phyloP scores from a whole-genome alignment of 2,797 vertebrate species.

The Eulemur albifrons region DNA sequence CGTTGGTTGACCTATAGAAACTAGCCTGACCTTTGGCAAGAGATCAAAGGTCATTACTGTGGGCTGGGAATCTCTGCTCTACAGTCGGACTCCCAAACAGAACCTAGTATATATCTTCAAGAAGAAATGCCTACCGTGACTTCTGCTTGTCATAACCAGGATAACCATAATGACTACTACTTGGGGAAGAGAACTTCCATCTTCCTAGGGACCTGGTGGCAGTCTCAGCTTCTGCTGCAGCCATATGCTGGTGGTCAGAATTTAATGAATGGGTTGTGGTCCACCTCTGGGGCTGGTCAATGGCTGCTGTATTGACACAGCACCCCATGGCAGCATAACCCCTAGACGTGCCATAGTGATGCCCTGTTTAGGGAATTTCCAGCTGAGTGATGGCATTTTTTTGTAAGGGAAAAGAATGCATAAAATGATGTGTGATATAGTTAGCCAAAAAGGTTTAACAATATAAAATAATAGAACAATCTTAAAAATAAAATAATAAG shows the following conservation, averaged over 20 bases:
- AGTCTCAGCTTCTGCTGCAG: neutral
- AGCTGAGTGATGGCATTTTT: neutral
- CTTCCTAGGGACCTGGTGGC: neutral
- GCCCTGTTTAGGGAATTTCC: slow-evolving; percentile 46
- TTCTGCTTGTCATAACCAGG: neutral
- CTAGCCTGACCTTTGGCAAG: neutral
- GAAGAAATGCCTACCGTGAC: neutral
- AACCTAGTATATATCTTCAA: neutral
- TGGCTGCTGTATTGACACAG: slow-evolving; percentile 5
- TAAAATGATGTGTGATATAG: neutral
- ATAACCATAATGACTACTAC: neutral
- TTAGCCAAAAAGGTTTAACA: neutral
- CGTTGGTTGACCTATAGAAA: neutral
- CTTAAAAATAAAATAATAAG: neutral
- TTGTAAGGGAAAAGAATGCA: neutral
- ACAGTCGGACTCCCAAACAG: neutral
- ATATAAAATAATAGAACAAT: neutral
- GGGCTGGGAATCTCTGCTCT: neutral
- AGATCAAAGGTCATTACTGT: neutral
- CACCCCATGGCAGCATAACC: slow-evolving; percentile 2
- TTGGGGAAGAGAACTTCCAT: neutral
- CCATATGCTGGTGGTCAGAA: neutral
- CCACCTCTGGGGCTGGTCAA: neutral
- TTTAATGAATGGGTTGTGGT: neutral
- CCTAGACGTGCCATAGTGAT: neutral